Evolutionary conservation across 1,140 invertebrate genomes (phyloP).

Genomic region (Melitaea cinxia): DNA sequence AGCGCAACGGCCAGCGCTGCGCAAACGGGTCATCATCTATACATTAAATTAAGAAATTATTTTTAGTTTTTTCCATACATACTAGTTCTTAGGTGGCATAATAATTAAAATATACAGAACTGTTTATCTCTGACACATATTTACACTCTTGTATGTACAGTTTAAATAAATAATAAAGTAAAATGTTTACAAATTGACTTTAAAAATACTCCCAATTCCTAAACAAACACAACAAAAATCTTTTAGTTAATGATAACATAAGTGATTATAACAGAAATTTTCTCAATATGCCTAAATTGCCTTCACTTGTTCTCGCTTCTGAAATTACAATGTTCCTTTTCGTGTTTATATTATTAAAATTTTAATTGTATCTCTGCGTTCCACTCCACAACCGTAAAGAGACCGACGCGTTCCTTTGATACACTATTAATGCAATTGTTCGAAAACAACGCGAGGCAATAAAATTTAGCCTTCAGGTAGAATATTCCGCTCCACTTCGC

Average conservation of each 20-base stretch:
- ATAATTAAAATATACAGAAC: too few relatives aligned
- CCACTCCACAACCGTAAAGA: constrained; percentile 62
- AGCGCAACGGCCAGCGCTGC: too few relatives aligned
- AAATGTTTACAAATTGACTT: too few relatives aligned
- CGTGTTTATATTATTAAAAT: constrained; percentile 64
- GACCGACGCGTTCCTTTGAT: constrained; percentile 63
- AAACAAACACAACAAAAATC: too few relatives aligned
- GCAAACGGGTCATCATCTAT: too few relatives aligned
- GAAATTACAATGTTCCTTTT: constrained; percentile 25
- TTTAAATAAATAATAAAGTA: too few relatives aligned
- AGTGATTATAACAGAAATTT: not conserved
- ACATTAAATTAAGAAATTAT: too few relatives aligned
- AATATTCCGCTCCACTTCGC: constrained; percentile 71
- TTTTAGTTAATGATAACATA: not conserved
- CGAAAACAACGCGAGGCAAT: constrained; percentile 71
- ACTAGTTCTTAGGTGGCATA: too few relatives aligned
- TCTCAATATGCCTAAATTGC: not conserved
- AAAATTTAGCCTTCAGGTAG: constrained; percentile 78
- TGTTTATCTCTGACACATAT: too few relatives aligned
- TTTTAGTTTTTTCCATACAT: too few relatives aligned
- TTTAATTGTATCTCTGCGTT: constrained; percentile 67
- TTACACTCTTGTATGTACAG: too few relatives aligned
- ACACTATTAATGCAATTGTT: constrained; percentile 79
- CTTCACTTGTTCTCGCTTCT: constrained; percentile 9
- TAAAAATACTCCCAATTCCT: too few relatives aligned